Conservation (phyloP, 2,797 vertebrate species). For the Diplodus sargus region DNA sequence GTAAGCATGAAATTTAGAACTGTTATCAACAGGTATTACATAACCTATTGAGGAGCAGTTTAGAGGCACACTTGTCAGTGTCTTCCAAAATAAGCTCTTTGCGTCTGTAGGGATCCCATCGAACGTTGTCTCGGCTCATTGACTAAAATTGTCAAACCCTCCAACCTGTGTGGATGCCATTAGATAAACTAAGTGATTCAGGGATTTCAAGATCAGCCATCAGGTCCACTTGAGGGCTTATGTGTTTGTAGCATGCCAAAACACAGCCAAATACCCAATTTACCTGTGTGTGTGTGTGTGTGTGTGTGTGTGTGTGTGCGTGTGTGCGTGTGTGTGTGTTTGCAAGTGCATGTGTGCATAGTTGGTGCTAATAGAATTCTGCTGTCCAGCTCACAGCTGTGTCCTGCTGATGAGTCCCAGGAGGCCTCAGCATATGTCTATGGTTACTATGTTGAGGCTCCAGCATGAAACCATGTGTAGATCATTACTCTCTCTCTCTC, state of each 20-base stretch:
- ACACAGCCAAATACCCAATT: conserved; percentile 62
- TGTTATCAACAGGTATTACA: conserved; percentile 35
- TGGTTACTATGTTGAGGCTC: conserved; percentile 87
- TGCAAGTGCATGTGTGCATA: conserved; percentile 72
- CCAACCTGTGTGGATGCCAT: conserved; percentile 16
- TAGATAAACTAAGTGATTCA: conserved; percentile 34
- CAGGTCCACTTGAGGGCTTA: conserved; percentile 36
- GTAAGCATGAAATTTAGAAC: conserved; percentile 11
- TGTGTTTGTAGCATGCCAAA: conserved; percentile 62
- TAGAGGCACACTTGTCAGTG: conserved; percentile 15
- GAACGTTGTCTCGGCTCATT: conserved; percentile 38
- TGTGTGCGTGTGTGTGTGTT: conserved; percentile 24
- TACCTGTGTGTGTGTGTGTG: conserved; percentile 49
- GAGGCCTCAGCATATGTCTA: conserved; percentile 86
- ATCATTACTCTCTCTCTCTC: conserved; percentile 77
- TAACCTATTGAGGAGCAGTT: conserved; percentile 24
- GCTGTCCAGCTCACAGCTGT: conserved; percentile 88
- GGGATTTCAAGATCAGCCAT: conserved; percentile 31
- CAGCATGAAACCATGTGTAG: conserved; percentile 85
- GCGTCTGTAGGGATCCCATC: conserved; percentile 25
- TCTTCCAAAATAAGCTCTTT: conserved; percentile 25
- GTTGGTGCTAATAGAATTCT: conserved; percentile 87
- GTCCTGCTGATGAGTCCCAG: conserved; percentile 87
- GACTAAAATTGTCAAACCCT: conserved; percentile 24
- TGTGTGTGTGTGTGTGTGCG: not conserved